Conservation (phyloP, 2,113 vertebrate genomes). For the Uropsilus gracilis region DNA sequence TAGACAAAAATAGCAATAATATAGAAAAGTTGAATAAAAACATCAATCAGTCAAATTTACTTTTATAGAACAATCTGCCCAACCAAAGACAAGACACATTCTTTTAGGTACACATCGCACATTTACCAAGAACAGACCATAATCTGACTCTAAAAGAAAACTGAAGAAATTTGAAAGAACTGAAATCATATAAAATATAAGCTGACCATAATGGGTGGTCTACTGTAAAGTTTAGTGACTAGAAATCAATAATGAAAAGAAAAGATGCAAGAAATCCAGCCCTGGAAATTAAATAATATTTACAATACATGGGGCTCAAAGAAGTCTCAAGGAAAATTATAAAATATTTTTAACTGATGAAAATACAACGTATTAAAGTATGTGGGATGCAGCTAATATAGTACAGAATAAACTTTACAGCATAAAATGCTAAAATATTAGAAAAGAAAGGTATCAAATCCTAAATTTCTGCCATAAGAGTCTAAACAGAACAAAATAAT, state of each 20-base stretch:
- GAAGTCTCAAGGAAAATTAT: neutral
- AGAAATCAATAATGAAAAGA: neutral
- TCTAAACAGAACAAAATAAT: neutral
- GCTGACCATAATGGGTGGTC: neutral
- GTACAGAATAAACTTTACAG: neutral
- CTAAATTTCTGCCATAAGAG: neutral
- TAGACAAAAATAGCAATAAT: neutral
- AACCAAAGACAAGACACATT: neutral
- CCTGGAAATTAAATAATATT: neutral
- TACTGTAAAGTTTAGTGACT: neutral
- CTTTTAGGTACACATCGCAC: neutral
- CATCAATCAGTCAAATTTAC: neutral
- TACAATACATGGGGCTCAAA: neutral
- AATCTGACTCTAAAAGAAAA: neutral
- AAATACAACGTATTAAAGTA: neutral
- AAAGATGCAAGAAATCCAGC: neutral
- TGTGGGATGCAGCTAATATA: neutral
- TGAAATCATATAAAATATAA: neutral
- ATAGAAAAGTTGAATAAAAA: neutral
- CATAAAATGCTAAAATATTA: neutral
- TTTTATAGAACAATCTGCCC: fast-evolving
- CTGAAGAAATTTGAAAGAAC: neutral
- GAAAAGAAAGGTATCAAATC: neutral
- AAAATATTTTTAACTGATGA: neutral
- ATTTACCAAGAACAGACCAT: neutral